Conservation (phyloP, 2,797 vertebrate species). For the Pagetopsis macropterus region DNA sequence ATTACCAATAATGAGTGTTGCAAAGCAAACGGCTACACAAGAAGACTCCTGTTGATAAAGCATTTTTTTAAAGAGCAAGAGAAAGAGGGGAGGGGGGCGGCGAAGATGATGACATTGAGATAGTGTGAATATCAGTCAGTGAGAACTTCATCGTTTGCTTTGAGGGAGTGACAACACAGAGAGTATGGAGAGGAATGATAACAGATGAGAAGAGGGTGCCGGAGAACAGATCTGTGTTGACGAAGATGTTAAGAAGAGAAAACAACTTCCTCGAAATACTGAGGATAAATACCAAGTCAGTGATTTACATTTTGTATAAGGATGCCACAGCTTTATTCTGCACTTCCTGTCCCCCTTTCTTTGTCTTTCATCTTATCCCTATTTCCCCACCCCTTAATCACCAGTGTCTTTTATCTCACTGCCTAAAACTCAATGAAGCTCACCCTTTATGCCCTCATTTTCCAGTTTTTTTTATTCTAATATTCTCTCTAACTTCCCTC, state of each 20-base stretch:
- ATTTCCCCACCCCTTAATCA: not conserved
- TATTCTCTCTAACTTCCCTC: constrained; percentile 10
- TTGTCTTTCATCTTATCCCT: no score
- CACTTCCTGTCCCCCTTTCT: no score
- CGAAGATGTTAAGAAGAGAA: constrained; percentile 7
- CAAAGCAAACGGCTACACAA: constrained; percentile 32
- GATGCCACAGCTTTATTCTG: not conserved
- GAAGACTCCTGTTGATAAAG: constrained; percentile 10
- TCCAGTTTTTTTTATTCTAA: constrained; percentile 21
- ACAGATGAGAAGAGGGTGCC: not conserved
- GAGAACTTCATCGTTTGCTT: constrained; percentile 15
- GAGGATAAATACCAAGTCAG: not conserved
- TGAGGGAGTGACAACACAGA: not conserved
- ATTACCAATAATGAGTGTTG: constrained; percentile 64
- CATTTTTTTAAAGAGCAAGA: not conserved
- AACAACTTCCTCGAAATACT: constrained; percentile 2
- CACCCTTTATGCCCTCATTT: constrained; percentile 11
- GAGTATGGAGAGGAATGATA: not conserved
- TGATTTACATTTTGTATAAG: constrained; percentile 4
- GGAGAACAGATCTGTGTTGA: constrained; percentile 12
- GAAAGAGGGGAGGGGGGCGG: constrained; percentile 1
- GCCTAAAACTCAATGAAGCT: constrained; percentile 22
- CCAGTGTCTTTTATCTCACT: constrained; percentile 18
- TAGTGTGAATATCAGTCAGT: not conserved
- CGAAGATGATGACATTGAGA: constrained; percentile 14